Conservation (phyloP, 1,140 invertebrate genomes). For the Scaptodrosophila lebanonensis region DNA sequence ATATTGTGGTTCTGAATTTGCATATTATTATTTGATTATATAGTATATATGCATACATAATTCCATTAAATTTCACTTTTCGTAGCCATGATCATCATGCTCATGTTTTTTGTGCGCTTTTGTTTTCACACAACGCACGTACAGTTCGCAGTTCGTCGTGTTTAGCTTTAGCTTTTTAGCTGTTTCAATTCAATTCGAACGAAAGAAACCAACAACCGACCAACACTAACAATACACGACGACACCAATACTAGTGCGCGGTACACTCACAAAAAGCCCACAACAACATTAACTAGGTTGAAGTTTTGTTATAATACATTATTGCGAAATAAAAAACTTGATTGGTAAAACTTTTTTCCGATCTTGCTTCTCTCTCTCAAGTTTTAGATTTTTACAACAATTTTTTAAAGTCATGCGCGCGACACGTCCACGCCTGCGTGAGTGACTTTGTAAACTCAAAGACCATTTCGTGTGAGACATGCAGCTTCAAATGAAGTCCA, state of each 20-base stretch:
- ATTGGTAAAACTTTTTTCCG: slow-evolving; percentile 73
- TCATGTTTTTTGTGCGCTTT: slow-evolving; percentile 29
- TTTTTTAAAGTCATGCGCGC: slow-evolving; percentile 22
- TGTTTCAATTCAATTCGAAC: slow-evolving; percentile 38
- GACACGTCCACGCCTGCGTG: slow-evolving; percentile 35
- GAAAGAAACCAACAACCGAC: slow-evolving; percentile 42
- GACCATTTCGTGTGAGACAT: too few species aligned
- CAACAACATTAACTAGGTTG: slow-evolving; percentile 72
- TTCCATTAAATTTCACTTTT: slow-evolving; percentile 20
- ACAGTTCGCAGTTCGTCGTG: slow-evolving; percentile 41
- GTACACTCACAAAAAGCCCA: slow-evolving; percentile 61
- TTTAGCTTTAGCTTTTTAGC: slow-evolving; percentile 42
- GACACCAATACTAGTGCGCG: slow-evolving; percentile 31
- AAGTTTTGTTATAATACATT: slow-evolving; percentile 73
- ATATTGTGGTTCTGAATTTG: slow-evolving; percentile 20
- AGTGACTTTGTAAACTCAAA: too few species aligned
- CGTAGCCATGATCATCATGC: slow-evolving; percentile 10
- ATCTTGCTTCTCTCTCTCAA: slow-evolving; percentile 48
- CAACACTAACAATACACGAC: slow-evolving; percentile 28
- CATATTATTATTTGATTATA: slow-evolving; percentile 22
- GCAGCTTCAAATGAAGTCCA: too few species aligned
- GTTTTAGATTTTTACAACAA: slow-evolving; percentile 15
- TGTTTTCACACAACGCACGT: slow-evolving; percentile 38
- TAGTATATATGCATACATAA: slow-evolving; percentile 24
- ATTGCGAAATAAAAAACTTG: slow-evolving; percentile 76